Conservation (phyloP, 2,888 invertebrate genomes). For the Charanyca ferruginea region DNA sequence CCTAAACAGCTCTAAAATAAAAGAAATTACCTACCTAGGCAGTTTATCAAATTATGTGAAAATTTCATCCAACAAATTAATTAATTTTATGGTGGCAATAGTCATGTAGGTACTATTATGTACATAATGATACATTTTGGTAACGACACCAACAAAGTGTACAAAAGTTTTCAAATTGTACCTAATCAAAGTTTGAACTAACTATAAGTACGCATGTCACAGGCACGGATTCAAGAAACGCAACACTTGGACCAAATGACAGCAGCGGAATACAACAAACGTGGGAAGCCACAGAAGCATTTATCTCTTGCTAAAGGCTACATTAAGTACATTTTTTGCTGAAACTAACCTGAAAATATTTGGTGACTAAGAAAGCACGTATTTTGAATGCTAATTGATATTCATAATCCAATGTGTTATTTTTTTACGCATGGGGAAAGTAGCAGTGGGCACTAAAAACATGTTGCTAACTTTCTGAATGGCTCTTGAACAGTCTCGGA, state of each 20-base stretch:
- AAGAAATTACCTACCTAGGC: too few relatives aligned
- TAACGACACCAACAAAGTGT: not conserved
- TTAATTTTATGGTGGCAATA: not conserved
- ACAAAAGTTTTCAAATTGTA: not conserved
- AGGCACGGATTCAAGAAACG: constrained; percentile 26
- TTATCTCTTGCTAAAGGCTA: constrained; percentile 35
- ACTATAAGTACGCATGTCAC: constrained; percentile 9
- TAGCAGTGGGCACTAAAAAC: constrained; percentile 3
- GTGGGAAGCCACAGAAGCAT: constrained; percentile 35
- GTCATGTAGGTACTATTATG: too few relatives aligned
- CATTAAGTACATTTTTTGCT: not conserved
- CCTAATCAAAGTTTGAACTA: constrained; percentile 1
- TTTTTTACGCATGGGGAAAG: not conserved
- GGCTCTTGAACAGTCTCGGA: not conserved
- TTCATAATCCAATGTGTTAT: not conserved
- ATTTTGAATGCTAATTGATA: not conserved
- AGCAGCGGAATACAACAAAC: constrained; percentile 11
- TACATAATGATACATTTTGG: constrained; percentile 12
- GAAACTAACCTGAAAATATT: not conserved
- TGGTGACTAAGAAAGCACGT: not conserved
- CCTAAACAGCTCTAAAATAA: too few relatives aligned
- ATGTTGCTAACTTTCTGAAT: constrained; percentile 1
- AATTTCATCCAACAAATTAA: not conserved
- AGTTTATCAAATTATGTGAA: not conserved
- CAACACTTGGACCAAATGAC: constrained; percentile 14